Percentiles rank a stretch among this genome's conserved stretches.
Conservation (phyloP, 2,888 invertebrate genomes). For the Hermodice carunculata region DNA sequence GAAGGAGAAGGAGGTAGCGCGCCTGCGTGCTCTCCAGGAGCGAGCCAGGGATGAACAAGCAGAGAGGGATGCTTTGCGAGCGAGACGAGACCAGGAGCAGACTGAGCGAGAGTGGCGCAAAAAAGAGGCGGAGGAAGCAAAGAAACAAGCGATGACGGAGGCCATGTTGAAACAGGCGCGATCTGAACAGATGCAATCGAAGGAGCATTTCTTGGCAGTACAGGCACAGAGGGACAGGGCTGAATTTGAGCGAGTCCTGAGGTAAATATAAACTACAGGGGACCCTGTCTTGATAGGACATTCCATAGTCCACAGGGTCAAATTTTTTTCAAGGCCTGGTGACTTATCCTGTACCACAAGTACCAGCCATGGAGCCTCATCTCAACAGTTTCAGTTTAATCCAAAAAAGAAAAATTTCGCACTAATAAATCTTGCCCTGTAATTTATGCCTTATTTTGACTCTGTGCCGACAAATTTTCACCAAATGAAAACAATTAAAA, state of each 20-base stretch:
- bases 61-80: slow-evolving; percentile 67
- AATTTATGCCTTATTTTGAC: too few species aligned
- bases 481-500: too few species aligned
- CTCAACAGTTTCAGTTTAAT: too few species aligned
- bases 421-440: too few species aligned
- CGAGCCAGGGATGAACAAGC: slow-evolving; percentile 68
- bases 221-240: slow-evolving; percentile 68
- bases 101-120: slow-evolving; percentile 68
- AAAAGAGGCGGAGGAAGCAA: slow-evolving; percentile 64
- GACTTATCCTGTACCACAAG: too few species aligned
- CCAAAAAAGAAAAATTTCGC: too few species aligned
- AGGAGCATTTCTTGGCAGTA: slow-evolving; percentile 68
- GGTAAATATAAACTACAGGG: too few species aligned
- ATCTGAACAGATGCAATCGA: slow-evolving; percentile 66
- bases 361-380: too few species aligned
- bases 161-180: slow-evolving; percentile 64
- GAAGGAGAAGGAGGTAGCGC: slow-evolving; percentile 68
- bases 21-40: slow-evolving; percentile 67
- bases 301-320: too few species aligned
- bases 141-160: slow-evolving; percentile 65
- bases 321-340: too few species aligned
- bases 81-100: slow-evolving; percentile 68
- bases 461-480: too few species aligned
- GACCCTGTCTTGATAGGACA: too few species aligned
- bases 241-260: slow-evolving; percentile 69